These are phyloP conservation scores for Aphelinus atriplicis DNA, from an alignment of 1,140 invertebrate genomes.

Conservation along the genomic window DNA sequence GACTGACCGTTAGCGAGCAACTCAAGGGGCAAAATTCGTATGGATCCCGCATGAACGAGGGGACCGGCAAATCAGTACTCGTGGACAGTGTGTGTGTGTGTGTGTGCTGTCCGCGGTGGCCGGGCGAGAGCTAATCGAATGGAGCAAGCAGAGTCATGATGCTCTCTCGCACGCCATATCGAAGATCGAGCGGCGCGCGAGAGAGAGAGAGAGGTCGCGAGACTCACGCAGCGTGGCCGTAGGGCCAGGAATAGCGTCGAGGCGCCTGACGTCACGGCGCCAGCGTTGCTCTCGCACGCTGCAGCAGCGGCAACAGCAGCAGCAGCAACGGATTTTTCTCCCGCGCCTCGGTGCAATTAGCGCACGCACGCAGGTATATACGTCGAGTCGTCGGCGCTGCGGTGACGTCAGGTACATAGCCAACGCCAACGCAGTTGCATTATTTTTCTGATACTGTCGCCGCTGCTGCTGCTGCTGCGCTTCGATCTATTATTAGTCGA, in stretches of 20 bases:
- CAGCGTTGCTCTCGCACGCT: not conserved
- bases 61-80: no score
- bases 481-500: constrained; percentile 23
- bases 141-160: not conserved
- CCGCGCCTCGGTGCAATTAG: constrained; percentile 4
- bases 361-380: not conserved
- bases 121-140: not conserved
- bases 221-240: no score
- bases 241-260: constrained; percentile 42
- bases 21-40: not conserved
- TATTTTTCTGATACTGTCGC: constrained; percentile 10
- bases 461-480: not conserved
- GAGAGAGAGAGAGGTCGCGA: no score
- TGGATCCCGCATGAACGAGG: not conserved
- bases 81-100: no score
- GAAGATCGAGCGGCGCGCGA: not conserved
- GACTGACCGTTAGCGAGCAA: no score
- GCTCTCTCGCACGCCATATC: not conserved
- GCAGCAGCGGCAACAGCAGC: no score
- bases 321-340: not conserved
- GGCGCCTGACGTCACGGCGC: constrained; percentile 43
- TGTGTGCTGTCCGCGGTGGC: no score
- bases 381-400: not conserved
- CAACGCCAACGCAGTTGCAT: not conserved
- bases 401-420: constrained; percentile 10